These are phyloP conservation scores for Sebastes matsubarae DNA, from an alignment of 2,797 vertebrate genomes.

Conservation along the genomic window DNA sequence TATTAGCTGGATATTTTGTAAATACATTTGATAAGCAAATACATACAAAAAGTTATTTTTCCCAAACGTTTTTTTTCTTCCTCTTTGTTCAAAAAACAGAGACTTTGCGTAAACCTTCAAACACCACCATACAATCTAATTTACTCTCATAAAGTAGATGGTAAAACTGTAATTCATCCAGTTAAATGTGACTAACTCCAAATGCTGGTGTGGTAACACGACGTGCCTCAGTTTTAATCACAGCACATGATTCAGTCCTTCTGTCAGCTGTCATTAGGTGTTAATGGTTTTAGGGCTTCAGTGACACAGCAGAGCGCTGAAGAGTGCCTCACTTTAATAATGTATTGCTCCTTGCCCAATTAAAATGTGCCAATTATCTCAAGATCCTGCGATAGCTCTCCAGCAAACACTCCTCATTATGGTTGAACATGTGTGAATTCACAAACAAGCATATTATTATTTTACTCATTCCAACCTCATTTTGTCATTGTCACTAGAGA, in stretches of 20 bases:
- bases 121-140: background rate
- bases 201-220: slow-evolving; percentile 1
- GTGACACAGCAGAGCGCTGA: slow-evolving; percentile 35
- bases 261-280: slow-evolving; percentile 45
- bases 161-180: background rate
- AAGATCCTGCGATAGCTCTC: slow-evolving; percentile 60
- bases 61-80: background rate
- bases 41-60: background rate
- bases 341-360: slow-evolving; percentile 52
- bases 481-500: background rate
- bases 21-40: background rate
- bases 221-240: background rate
- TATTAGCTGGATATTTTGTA: background rate
- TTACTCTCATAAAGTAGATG: background rate
- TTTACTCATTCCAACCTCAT: slow-evolving; percentile 19
- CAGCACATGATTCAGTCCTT: slow-evolving; percentile 19
- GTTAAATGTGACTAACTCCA: background rate
- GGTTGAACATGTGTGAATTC: slow-evolving; percentile 41
- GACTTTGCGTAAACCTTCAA: background rate
- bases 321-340: slow-evolving; percentile 49
- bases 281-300: slow-evolving; percentile 50
- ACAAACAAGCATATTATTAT: slow-evolving; percentile 56
- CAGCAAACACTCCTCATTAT: slow-evolving; percentile 41
- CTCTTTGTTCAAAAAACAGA: background rate
- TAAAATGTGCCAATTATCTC: slow-evolving; percentile 74